Percentiles rank a stretch among this genome's conserved stretches.
These are phyloP conservation scores for Trichonephila clavata DNA, from an alignment of 1,140 invertebrate species.

Conservation along the genomic window DNA sequence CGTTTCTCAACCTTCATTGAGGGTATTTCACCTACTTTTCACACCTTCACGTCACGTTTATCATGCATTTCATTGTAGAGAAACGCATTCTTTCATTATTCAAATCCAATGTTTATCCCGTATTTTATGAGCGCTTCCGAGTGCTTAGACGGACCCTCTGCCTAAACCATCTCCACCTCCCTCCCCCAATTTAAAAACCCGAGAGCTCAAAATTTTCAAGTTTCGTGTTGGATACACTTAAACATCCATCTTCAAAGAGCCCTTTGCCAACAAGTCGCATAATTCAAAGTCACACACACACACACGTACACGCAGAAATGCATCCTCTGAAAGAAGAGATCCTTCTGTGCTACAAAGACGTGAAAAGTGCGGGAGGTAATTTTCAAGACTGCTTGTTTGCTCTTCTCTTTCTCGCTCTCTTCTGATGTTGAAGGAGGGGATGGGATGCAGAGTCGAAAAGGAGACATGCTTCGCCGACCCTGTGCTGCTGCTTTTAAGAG, in stretches of 20 bases:
- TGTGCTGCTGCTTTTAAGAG: neutral
- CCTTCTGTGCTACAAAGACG: constrained; percentile 42
- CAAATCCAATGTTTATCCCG: neutral
- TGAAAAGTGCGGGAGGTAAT: constrained; percentile 43
- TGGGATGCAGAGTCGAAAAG: neutral
- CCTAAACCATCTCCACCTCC: neutral
- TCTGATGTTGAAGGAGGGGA: neutral
- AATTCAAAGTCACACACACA: constrained; percentile 53
- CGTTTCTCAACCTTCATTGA: neutral
- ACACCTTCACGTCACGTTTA: neutral
- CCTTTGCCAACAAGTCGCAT: constrained; percentile 46
- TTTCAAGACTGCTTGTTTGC: constrained; percentile 64
- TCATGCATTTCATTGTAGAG: neutral
- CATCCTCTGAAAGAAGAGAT: constrained; percentile 34
- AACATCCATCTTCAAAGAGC: constrained; percentile 36
- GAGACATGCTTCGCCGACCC: constrained; percentile 1
- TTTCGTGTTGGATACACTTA: constrained; percentile 19
- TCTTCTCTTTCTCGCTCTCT: neutral
- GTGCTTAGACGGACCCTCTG: neutral
- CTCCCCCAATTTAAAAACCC: constrained; percentile 7
- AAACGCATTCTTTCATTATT: neutral
- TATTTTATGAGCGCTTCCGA: neutral
- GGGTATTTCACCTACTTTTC: neutral
- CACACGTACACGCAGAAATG: constrained; percentile 25
- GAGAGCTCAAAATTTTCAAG: constrained; percentile 10